Conservation (phyloP, 2,113 vertebrate species). For the Heloderma charlesbogerti region DNA sequence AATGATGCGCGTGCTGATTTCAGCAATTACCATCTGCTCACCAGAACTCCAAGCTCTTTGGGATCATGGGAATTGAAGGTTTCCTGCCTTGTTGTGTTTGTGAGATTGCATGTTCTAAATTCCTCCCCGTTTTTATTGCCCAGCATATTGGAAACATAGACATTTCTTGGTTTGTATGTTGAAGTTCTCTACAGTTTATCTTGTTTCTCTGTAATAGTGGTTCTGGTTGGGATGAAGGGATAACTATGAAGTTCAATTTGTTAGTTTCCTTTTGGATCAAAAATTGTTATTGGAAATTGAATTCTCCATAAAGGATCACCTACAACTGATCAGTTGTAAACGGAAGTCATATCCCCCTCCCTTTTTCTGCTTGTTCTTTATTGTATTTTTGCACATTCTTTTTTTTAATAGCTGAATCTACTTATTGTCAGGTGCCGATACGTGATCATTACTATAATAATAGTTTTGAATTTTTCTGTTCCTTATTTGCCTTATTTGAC, state of each 20-base stretch:
- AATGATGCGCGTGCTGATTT: background rate
- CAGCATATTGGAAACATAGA: background rate
- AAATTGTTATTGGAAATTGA: background rate
- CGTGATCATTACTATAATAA: accelerated
- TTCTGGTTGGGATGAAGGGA: background rate
- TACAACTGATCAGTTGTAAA: background rate
- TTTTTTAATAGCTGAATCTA: background rate
- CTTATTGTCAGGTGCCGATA: background rate
- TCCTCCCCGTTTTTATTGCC: background rate
- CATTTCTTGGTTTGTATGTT: background rate
- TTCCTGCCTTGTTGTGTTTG: background rate
- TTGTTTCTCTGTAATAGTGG: background rate
- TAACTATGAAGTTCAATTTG: background rate
- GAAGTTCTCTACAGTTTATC: background rate
- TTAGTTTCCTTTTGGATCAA: background rate
- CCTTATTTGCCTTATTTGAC: background rate
- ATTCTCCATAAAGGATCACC: background rate
- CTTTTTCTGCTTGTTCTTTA: background rate
- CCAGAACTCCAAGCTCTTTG: background rate
- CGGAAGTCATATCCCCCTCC: background rate
- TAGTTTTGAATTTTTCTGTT: background rate
- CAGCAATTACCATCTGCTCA: background rate
- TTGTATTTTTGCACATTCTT: background rate
- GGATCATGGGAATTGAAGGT: slow-evolving; percentile 10
- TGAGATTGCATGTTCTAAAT: background rate